phyloP scores from a whole-genome alignment of 2,113 vertebrate genomes.

The Sylvietta virens region DNA sequence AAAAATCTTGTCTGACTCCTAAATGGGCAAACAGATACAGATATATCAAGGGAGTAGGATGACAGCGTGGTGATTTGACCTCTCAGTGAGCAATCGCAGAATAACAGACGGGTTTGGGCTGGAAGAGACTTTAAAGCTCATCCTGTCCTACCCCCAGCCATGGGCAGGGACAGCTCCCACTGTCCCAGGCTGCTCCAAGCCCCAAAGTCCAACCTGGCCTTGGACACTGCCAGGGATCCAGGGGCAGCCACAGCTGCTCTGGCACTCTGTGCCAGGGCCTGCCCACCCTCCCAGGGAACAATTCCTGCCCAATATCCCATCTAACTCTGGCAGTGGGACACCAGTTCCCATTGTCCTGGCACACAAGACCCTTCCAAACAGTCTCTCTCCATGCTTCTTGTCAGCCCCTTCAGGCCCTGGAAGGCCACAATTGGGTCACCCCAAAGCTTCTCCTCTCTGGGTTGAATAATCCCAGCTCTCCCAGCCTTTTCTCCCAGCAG shows the following conservation, averaged over 20 bases:
- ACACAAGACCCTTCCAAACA: background rate
- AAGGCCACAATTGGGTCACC: rapidly evolving
- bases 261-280: background rate
- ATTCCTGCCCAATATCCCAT: background rate
- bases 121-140: background rate
- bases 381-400: rapidly evolving
- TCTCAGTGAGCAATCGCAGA: background rate
- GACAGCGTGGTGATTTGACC: background rate
- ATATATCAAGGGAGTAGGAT: background rate
- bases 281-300: rapidly evolving
- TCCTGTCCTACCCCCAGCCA: rapidly evolving
- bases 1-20: background rate
- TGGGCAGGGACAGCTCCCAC: background rate
- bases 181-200: background rate
- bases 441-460: background rate
- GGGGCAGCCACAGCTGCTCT: background rate
- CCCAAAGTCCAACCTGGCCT: background rate
- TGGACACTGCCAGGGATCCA: background rate
- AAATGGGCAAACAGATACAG: background rate
- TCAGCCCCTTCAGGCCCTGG: rapidly evolving
- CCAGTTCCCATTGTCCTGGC: background rate
- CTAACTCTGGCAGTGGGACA: background rate
- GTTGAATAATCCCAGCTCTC: background rate
- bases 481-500: background rate
- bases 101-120: background rate